Evolutionary conservation across 2,113 vertebrate species (phyloP).

Genomic region (Nematolebias whitei): DNA sequence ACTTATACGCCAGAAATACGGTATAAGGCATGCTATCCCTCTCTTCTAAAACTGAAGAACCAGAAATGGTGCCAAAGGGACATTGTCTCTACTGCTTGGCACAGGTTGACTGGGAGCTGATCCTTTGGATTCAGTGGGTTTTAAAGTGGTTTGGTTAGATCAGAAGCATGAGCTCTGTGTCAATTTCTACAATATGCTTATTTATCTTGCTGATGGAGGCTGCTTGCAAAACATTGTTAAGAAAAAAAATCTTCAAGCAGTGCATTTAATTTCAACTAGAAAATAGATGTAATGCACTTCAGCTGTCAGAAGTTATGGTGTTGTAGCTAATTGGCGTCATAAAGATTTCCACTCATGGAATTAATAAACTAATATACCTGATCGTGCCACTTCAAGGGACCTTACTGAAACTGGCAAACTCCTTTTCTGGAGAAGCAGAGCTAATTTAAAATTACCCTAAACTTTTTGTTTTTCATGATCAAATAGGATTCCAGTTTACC

Average conservation of each 20-base stretch:
- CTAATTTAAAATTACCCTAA: neutral
- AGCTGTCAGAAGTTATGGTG: neutral
- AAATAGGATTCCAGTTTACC: conserved; percentile 70
- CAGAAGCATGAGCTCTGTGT: neutral
- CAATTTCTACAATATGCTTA: neutral
- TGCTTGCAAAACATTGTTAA: neutral
- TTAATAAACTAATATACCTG: neutral
- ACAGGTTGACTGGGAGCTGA: no score
- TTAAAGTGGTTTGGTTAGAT: neutral
- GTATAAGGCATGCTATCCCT: no score
- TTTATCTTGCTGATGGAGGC: neutral
- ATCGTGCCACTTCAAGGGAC: neutral
- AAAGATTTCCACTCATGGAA: neutral
- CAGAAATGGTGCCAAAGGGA: no score
- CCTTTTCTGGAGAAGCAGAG: neutral
- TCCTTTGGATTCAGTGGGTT: no score
- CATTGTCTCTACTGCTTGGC: no score
- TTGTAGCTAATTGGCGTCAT: neutral
- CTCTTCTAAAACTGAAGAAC: neutral
- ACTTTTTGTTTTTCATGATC: neutral
- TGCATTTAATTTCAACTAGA: neutral
- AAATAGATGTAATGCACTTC: neutral
- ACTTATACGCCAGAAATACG: no score
- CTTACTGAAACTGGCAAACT: neutral
- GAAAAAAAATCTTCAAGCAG: neutral